Base-by-base conservation (phyloP, 2,113 vertebrate genomes). In the Atherinomorus stipes region DNA sequence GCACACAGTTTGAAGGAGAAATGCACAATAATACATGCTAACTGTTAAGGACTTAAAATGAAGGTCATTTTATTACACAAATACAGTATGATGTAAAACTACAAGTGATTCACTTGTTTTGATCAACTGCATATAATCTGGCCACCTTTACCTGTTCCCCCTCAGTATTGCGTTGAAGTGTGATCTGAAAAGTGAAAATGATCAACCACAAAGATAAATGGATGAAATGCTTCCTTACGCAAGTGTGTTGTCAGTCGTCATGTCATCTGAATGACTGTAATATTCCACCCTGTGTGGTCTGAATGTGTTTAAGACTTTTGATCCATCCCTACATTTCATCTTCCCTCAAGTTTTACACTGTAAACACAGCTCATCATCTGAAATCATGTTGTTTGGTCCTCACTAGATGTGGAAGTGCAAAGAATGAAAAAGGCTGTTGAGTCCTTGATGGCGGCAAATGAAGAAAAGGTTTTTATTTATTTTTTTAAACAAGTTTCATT, bases 381-480 rank as follows among this genome's bases (percentile, higher is more conserved):
- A 51, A 58, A 58, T 34, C 0, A 2, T 25, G 3, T 28, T 28
- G 28, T 42, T 59, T 37, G 81, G 50, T 87, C 52, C 31, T 84
- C 58, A 40, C 19, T 90, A 99, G 98, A 99, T 92, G 91, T 96
- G 84, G 98, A 99, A 91, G 96, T 98, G 52, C 97, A 98, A 89
- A 96, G 96, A 86, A 96, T 99, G 97, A 99, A 98, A 91, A 97
- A 95, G 79, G 96, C 96, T 0, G 90, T 99, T 60, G 98, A 99
- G 66, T 98, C 97, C 1, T 85, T 99, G 74, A 96, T 97, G 97
- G 96, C 95, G 67, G 97, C 96, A 74, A 99, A 98, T 90, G 94
- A 95, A 62, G 93, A 95, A 83, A 95, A 95, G 93, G 94, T 92
- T 76, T 4, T 3, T n/a, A n/a, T n/a, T n/a, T n/a, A n/a, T n/a